Evolutionary conservation across 2,888 invertebrate species (phyloP).

Genomic region (Eilema sororculum): DNA sequence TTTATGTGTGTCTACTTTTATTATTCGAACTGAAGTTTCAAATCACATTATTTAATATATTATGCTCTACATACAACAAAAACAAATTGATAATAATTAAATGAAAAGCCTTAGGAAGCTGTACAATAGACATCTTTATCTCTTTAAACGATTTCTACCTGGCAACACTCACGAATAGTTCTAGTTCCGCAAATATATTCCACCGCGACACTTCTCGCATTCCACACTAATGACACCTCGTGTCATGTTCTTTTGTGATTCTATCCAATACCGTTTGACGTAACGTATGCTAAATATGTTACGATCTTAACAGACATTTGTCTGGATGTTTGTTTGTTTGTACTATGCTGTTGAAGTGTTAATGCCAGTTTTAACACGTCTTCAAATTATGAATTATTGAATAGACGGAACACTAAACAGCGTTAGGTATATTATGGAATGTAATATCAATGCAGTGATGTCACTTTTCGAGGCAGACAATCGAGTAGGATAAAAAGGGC

Average conservation of each 20-base stretch:
- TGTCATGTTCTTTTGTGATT: constrained; percentile 17
- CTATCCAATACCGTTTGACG: constrained; percentile 12
- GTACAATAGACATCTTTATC: not conserved
- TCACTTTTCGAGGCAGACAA: not conserved
- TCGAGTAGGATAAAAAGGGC: not conserved
- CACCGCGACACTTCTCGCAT: constrained; percentile 8
- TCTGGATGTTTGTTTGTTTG: constrained; percentile 71
- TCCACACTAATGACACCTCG: constrained; percentile 14
- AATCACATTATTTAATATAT: not conserved
- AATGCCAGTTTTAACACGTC: constrained; percentile 79
- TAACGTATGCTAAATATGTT: constrained; percentile 43
- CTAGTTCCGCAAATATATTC: constrained; percentile 11
- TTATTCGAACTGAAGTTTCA: not conserved
- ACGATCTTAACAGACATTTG: constrained; percentile 35
- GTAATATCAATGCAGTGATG: constrained; percentile 38
- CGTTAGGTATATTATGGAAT: constrained; percentile 52
- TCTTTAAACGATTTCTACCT: not conserved
- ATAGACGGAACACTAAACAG: constrained; percentile 60
- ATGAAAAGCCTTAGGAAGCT: not conserved
- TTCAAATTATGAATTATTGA: constrained; percentile 80
- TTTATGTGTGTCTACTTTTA: not conserved
- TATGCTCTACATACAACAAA: not conserved
- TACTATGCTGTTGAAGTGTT: constrained; percentile 71
- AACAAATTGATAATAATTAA: not conserved
- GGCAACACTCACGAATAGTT: constrained; percentile 8